phyloP scores from a whole-genome alignment of 2,797 vertebrate genomes.

The Lophotriccus pileatus region DNA sequence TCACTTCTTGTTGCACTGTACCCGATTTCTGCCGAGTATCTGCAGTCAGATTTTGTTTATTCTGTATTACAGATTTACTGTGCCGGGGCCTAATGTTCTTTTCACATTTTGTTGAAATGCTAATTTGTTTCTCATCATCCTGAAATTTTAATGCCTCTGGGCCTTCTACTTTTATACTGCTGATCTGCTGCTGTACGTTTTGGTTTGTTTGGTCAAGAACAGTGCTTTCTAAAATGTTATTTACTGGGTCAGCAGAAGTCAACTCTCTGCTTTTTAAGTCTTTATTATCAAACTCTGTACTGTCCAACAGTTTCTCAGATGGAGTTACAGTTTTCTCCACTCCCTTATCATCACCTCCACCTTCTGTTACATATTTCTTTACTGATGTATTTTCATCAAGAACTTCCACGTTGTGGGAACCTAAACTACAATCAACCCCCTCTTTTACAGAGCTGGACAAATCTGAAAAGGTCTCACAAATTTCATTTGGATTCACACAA shows the following conservation, averaged over 20 bases:
- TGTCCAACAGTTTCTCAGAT: slow-evolving; percentile 14
- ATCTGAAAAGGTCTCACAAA: slow-evolving; percentile 36
- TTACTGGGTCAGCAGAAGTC: slow-evolving; percentile 49
- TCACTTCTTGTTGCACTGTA: slow-evolving; percentile 42
- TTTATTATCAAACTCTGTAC: slow-evolving; percentile 44
- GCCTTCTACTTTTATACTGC: slow-evolving; percentile 27
- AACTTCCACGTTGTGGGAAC: slow-evolving; percentile 39
- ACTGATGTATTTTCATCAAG: slow-evolving; percentile 25
- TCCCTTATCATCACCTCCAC: slow-evolving; percentile 9
- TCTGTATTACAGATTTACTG: slow-evolving; percentile 44
- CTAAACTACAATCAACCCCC: slow-evolving; percentile 38
- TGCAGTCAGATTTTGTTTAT: slow-evolving; percentile 61
- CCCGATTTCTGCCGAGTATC: slow-evolving; percentile 45
- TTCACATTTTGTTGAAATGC: slow-evolving; percentile 54
- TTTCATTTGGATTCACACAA: slow-evolving; percentile 41
- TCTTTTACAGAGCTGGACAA: slow-evolving; percentile 43
- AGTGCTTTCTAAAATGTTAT: slow-evolving; percentile 49
- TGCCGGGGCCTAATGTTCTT: slow-evolving; percentile 64
- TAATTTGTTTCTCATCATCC: slow-evolving; percentile 47
- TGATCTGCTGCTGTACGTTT: slow-evolving; percentile 25
- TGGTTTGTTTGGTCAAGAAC: slow-evolving; percentile 39
- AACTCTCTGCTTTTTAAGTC: slow-evolving; percentile 37
- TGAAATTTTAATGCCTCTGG: slow-evolving; percentile 35
- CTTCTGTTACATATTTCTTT: slow-evolving; percentile 42
- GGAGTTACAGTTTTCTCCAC: neutral